These are phyloP conservation scores for Hypocryptadius cinnamomeus DNA, from an alignment of 2,113 vertebrate genomes.

Conservation along the genomic window DNA sequence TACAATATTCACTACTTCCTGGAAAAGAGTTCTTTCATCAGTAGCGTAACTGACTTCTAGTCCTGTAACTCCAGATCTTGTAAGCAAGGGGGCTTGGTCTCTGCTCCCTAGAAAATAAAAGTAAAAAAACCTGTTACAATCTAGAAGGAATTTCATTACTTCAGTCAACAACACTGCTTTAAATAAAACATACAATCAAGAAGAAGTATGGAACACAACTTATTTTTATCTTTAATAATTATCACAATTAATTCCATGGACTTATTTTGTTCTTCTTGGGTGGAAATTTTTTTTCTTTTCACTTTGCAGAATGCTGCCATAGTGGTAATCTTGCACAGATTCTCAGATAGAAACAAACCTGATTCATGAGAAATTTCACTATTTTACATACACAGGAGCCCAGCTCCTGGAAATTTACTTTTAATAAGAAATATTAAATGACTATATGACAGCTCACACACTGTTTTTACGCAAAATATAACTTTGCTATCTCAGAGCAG, in stretches of 20 bases:
- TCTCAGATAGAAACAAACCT: neutral
- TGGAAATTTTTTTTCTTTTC: neutral
- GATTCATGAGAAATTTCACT: neutral
- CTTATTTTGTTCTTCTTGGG: neutral
- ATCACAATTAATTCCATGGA: neutral
- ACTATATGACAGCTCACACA: neutral
- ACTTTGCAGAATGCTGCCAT: neutral
- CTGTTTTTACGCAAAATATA: neutral
- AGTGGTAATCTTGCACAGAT: neutral
- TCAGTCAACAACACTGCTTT: constrained; percentile 6
- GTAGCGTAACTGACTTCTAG: constrained; percentile 86
- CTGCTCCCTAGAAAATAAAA: constrained; percentile 74
- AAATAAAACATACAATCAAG: neutral
- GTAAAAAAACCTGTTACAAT: constrained; percentile 38
- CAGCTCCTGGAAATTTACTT: neutral
- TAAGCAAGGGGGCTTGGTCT: constrained; percentile 83
- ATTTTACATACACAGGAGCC: neutral
- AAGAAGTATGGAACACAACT: neutral
- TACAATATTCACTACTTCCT: constrained; percentile 83
- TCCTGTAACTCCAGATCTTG: constrained; percentile 89
- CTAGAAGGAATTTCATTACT: constrained; percentile 5
- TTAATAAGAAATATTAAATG: neutral
- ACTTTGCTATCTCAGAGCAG: neutral
- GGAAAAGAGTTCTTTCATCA: constrained; percentile 91
- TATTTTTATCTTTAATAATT: neutral